Evolutionary conservation across 2,797 vertebrate genomes (phyloP).

Genomic region (Lepidocolaptes lacrymiger): DNA sequence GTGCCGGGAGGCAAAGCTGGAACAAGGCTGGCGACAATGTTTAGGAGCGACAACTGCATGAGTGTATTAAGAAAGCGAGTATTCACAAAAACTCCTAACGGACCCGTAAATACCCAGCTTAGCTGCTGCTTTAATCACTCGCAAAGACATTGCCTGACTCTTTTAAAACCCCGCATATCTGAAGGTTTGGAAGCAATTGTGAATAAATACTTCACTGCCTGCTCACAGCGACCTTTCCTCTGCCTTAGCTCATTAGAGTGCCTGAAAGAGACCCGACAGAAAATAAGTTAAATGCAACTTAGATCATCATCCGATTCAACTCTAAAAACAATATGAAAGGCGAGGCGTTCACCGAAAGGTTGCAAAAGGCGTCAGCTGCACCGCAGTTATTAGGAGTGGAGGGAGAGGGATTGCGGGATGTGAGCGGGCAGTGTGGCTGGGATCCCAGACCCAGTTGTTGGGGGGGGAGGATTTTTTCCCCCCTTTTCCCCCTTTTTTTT

Average conservation of each 20-base stretch:
- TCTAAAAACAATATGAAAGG: neutral
- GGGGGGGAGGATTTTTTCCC: neutral
- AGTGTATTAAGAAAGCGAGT: neutral
- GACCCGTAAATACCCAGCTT: neutral
- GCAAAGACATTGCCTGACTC: neutral
- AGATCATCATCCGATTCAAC: neutral
- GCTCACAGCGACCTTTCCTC: neutral
- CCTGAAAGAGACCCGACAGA: neutral
- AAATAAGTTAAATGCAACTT: constrained; percentile 24
- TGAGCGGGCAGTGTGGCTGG: neutral
- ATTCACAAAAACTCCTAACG: neutral
- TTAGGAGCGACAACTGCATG: neutral
- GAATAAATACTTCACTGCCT: constrained; percentile 25
- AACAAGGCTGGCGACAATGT: neutral
- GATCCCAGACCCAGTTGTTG: neutral
- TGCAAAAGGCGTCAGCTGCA: neutral
- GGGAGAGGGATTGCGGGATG: neutral
- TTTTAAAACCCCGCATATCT: neutral
- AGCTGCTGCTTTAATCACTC: neutral
- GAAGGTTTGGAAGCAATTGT: neutral
- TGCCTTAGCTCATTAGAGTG: neutral
- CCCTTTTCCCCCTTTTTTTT: fast-evolving
- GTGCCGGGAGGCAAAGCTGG: neutral
- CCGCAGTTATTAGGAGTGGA: neutral
- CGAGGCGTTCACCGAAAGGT: neutral